Conservation (phyloP, 2,113 vertebrate species). For the Anguilla japonica region DNA sequence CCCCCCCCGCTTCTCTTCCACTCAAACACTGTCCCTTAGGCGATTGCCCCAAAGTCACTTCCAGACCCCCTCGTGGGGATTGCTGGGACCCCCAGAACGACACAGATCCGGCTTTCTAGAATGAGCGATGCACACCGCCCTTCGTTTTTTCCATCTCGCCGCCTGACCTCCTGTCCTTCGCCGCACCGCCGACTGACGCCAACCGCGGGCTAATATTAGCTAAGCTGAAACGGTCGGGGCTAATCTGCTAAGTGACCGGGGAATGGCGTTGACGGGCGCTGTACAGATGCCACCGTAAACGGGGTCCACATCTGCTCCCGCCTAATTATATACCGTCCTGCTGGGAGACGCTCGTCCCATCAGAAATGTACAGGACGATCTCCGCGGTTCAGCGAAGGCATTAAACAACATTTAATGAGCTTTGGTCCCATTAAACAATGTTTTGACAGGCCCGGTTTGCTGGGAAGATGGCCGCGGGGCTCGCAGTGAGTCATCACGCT, state of each 20-base stretch:
- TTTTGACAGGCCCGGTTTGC: slow-evolving; percentile 22
- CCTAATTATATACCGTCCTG: slow-evolving; percentile 39
- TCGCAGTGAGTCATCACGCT: slow-evolving; percentile 10
- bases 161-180: not conserved
- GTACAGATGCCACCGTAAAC: slow-evolving; percentile 25
- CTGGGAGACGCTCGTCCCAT: slow-evolving; percentile 38
- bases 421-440: slow-evolving; percentile 31
- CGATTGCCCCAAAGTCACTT: too few species aligned
- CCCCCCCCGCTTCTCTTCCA: too few species aligned
- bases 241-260: slow-evolving; percentile 12
- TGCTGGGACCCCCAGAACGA: too few species aligned
- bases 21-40: too few species aligned
- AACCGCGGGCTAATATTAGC: slow-evolving; percentile 8
- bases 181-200: not conserved
- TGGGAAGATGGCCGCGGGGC: not conserved
- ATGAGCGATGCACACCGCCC: too few species aligned
- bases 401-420: slow-evolving; percentile 35
- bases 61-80: too few species aligned
- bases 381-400: not conserved
- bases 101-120: too few species aligned
- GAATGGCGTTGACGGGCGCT: slow-evolving; percentile 25
- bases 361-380: slow-evolving; percentile 6
- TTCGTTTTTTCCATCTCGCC: not conserved
- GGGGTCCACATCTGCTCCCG: slow-evolving; percentile 28
- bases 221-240: not conserved